phyloP scores from a whole-genome alignment of 2,797 vertebrate species.

The Propithecus deckenii region DNA sequence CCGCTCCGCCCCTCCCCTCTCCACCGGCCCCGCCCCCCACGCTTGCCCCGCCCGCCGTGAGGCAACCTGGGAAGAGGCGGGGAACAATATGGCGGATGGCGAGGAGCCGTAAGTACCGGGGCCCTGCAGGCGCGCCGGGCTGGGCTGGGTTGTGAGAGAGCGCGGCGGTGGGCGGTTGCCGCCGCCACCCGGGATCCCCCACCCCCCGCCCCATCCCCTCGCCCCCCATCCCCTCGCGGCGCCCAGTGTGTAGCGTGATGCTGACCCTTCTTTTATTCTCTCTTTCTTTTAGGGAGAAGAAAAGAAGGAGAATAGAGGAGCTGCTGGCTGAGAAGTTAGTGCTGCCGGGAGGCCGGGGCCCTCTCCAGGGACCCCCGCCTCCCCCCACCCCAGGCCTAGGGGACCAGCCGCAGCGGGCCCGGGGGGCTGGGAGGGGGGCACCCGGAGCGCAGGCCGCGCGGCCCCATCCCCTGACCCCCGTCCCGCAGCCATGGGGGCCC shows the following conservation, averaged over 20 bases:
- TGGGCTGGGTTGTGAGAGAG: conserved; percentile 64
- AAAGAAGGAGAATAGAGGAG: conserved; percentile 99
- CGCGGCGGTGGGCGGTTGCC: conserved; percentile 45
- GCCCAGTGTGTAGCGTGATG: conserved; percentile 81
- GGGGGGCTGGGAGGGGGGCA: conserved; percentile 66
- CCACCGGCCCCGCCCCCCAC: accelerated
- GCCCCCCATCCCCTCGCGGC: conserved; percentile 74
- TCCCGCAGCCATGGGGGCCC: not conserved
- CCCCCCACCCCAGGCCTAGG: conserved; percentile 73
- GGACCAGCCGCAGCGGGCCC: conserved; percentile 77
- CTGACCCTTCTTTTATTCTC: conserved; percentile 91
- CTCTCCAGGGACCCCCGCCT: conserved; percentile 72
- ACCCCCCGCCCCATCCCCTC: conserved; percentile 75
- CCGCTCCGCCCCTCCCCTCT: not conserved
- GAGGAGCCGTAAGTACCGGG: conserved; percentile 95
- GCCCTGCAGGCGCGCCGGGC: conserved; percentile 47
- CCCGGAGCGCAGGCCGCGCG: conserved; percentile 60
- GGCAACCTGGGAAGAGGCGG: conserved; percentile 70
- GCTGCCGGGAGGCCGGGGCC: conserved; percentile 85
- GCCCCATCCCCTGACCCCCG: conserved; percentile 40
- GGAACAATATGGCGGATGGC: conserved; percentile 96
- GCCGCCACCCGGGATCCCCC: conserved; percentile 66
- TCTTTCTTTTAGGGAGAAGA: conserved; percentile 97
- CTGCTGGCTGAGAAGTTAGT: conserved; percentile 99
- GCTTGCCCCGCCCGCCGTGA: not conserved